Conservation (phyloP, 2,113 vertebrate genomes). For the Pygoscelis antarcticus region DNA sequence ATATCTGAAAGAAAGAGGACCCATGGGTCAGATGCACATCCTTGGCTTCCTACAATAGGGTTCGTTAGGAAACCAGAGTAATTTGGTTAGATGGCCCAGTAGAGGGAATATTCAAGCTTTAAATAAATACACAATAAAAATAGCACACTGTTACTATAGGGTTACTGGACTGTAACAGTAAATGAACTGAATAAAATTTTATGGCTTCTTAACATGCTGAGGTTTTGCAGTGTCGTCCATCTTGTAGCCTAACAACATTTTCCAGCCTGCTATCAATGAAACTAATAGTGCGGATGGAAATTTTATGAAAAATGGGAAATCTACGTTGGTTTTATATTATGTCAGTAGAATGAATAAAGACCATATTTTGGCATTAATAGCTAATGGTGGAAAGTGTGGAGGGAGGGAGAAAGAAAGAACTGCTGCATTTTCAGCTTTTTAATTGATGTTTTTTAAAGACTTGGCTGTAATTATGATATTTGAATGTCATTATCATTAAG, state of each 20-base stretch:
- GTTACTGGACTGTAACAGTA: constrained; percentile 80
- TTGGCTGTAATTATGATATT: constrained; percentile 80
- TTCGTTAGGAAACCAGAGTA: constrained; percentile 49
- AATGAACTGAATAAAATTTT: constrained; percentile 87
- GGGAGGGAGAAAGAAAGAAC: constrained; percentile 17
- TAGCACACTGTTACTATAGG: constrained; percentile 75
- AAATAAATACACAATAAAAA: constrained; percentile 87
- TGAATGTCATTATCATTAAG: constrained; percentile 83
- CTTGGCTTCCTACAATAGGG: neutral
- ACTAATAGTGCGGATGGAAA: constrained; percentile 83
- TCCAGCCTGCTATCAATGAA: constrained; percentile 78
- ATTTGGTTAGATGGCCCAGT: constrained; percentile 61
- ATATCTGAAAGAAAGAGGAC: neutral
- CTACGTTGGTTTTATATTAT: constrained; percentile 81
- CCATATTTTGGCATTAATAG: constrained; percentile 80
- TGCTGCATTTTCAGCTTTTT: constrained; percentile 52
- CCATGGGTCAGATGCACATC: neutral
- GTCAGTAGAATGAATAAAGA: constrained; percentile 82
- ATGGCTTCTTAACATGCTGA: constrained; percentile 83
- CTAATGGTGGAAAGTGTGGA: constrained; percentile 68
- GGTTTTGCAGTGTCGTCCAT: constrained; percentile 77
- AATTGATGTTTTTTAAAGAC: constrained; percentile 80
- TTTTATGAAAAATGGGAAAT: constrained; percentile 84
- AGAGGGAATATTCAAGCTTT: constrained; percentile 77
- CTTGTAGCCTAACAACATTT: constrained; percentile 82